Conservation (phyloP, 2,797 vertebrate species). For the Jordanella pulchra region DNA sequence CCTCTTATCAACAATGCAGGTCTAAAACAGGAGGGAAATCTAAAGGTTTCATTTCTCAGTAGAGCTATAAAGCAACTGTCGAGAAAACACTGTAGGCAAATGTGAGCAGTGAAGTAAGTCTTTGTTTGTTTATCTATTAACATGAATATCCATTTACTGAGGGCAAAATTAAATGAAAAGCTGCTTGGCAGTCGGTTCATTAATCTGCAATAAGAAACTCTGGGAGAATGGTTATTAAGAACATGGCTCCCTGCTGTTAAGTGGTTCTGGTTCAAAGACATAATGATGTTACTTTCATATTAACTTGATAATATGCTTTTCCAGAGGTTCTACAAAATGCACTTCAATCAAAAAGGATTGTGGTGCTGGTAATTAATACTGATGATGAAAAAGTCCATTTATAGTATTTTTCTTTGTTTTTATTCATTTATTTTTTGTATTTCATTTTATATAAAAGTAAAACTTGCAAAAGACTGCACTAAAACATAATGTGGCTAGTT, state of each 20-base stretch:
- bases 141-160: slow-evolving; percentile 61
- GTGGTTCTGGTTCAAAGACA: slow-evolving; percentile 62
- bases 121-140: slow-evolving; percentile 64
- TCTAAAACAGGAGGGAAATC: neutral
- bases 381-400: slow-evolving; percentile 29
- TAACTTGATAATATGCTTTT: slow-evolving; percentile 64
- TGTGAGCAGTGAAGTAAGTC: slow-evolving; percentile 31
- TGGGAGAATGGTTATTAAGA: slow-evolving; percentile 68
- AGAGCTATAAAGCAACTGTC: slow-evolving; percentile 17
- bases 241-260: slow-evolving; percentile 69
- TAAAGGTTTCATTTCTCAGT: neutral
- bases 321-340: slow-evolving; percentile 35
- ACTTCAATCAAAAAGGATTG: slow-evolving; percentile 41
- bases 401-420: neutral
- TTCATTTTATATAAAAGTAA: neutral
- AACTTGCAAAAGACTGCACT: neutral
- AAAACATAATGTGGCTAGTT: neutral
- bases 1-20: neutral
- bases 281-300: slow-evolving; percentile 74
- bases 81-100: slow-evolving; percentile 13
- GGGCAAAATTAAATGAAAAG: slow-evolving; percentile 63
- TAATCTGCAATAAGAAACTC: slow-evolving; percentile 68
- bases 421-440: neutral
- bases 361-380: slow-evolving; percentile 41
- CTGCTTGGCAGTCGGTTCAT: slow-evolving; percentile 66